Percentiles rank a stretch among this genome's conserved stretches.
phyloP scores from a whole-genome alignment of 2,113 vertebrate species.

The Actenoides hombroni region DNA sequence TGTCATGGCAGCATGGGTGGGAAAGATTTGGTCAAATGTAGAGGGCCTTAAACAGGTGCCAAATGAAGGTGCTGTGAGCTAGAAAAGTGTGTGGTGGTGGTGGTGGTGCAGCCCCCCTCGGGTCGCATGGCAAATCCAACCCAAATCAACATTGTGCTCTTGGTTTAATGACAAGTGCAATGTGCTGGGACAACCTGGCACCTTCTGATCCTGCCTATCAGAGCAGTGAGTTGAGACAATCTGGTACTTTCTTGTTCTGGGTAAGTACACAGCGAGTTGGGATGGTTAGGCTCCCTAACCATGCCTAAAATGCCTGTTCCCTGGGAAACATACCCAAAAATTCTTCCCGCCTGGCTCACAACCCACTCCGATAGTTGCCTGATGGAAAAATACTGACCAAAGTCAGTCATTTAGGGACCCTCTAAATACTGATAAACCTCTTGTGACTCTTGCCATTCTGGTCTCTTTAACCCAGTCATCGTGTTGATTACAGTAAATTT shows the following conservation, averaged over 20 bases:
- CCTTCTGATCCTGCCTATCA: neutral
- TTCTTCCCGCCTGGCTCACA: neutral
- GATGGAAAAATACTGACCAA: neutral
- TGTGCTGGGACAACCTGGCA: neutral
- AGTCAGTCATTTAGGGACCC: neutral
- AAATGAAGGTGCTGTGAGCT: neutral
- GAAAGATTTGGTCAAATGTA: fast-evolving
- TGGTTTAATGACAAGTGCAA: neutral
- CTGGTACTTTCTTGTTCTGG: neutral
- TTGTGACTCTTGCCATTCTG: neutral
- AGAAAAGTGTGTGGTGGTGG: no score
- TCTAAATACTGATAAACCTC: neutral
- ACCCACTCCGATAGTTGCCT: neutral
- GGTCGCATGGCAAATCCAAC: neutral
- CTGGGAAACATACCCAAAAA: neutral
- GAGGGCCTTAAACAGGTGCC: fast-evolving
- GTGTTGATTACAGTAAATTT: neutral
- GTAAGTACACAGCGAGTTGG: neutral
- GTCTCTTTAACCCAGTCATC: neutral
- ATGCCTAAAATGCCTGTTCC: neutral
- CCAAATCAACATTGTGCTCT: neutral
- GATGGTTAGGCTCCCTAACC: neutral
- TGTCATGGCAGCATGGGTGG: neutral
- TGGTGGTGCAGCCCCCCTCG: neutral
- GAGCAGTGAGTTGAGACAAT: neutral